These are phyloP conservation scores for Papilio demoleus DNA, from an alignment of 2,888 invertebrate genomes.

Conservation along the genomic window DNA sequence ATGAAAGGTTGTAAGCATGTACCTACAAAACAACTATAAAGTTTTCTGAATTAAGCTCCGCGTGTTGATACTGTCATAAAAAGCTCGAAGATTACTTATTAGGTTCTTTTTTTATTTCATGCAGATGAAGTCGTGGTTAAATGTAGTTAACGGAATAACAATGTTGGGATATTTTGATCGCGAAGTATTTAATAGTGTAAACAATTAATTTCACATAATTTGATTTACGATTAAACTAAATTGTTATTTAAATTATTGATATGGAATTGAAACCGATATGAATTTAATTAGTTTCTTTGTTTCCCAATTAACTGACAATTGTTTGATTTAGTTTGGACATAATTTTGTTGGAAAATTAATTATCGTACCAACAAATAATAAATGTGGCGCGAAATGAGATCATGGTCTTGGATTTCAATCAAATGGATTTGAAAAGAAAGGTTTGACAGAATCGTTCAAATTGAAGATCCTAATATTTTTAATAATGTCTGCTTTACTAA, in stretches of 20 bases:
- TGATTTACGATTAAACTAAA: background rate
- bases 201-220: background rate
- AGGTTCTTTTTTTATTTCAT: background rate
- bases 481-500: no score
- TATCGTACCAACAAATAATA: background rate
- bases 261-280: constrained; percentile 4
- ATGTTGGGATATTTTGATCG: background rate
- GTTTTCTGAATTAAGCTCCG: no score
- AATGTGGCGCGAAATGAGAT: background rate
- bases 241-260: background rate
- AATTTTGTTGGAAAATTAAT: background rate
- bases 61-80: no score
- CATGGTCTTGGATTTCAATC: background rate
- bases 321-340: constrained; percentile 2
- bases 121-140: no score
- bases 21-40: background rate
- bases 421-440: background rate
- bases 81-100: no score
- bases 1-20: background rate
- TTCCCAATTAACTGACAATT: constrained; percentile 13
- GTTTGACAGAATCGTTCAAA: no score
- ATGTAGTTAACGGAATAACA: no score
- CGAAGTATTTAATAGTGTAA: background rate
- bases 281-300: constrained; percentile 27
- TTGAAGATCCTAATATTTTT: no score